Percentiles rank a stretch among this genome's conserved stretches.
These are phyloP conservation scores for Leucopsar rothschildi DNA, from an alignment of 2,113 vertebrate species.

Conservation along the genomic window DNA sequence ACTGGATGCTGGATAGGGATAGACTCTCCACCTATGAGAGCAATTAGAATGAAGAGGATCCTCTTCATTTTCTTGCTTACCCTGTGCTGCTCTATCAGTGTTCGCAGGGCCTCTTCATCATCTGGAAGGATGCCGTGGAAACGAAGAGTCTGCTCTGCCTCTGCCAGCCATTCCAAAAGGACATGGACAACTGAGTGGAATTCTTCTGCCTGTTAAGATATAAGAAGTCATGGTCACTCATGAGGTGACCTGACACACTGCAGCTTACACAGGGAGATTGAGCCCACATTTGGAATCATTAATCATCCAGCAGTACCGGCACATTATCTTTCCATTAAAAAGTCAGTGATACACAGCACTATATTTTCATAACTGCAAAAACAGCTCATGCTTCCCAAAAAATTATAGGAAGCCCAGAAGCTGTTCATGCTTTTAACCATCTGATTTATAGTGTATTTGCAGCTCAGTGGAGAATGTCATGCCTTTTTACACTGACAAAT, in stretches of 20 bases:
- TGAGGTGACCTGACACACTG: neutral
- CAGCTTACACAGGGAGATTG: neutral
- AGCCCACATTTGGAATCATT: conserved; percentile 2
- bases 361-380: conserved; percentile 52
- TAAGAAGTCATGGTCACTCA: neutral
- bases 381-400: neutral
- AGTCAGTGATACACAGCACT: conserved; percentile 6
- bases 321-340: conserved; percentile 47
- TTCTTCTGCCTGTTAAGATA: conserved; percentile 87
- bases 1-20: neutral
- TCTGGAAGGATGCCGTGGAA: conserved; percentile 94
- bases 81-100: conserved; percentile 91
- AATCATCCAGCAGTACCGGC: neutral
- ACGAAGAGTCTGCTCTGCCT: conserved; percentile 92
- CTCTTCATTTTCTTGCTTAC: conserved; percentile 64
- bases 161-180: conserved; percentile 94
- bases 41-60: neutral
- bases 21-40: neutral
- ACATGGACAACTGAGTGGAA: conserved; percentile 95
- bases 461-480: conserved; percentile 13
- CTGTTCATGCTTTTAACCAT: conserved; percentile 30
- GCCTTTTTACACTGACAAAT: conserved; percentile 24
- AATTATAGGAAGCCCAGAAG: conserved; percentile 26
- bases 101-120: conserved; percentile 88
- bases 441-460: conserved; percentile 40